Evolutionary conservation across 2,797 vertebrate genomes (phyloP).

Genomic region (Danio tinwini): DNA sequence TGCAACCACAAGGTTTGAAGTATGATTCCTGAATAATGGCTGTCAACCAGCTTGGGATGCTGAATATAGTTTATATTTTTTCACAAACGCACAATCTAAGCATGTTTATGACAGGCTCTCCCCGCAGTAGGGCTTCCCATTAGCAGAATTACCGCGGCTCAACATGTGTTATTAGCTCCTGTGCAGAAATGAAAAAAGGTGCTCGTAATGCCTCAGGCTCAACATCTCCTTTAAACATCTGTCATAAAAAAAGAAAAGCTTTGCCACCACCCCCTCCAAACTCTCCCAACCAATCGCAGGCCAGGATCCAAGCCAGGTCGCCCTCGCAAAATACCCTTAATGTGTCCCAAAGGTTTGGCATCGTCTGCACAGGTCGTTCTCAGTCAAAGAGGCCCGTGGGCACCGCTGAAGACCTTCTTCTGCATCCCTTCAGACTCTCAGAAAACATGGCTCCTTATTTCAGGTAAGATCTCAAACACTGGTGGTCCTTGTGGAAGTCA

Average conservation of each 20-base stretch:
- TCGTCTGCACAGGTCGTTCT: conserved; percentile 59
- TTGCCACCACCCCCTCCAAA: conserved; percentile 74
- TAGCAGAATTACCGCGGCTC: conserved; percentile 71
- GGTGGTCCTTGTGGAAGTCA: background rate
- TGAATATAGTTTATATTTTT: conserved; percentile 13
- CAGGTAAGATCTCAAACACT: conserved; percentile 69
- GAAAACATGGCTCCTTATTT: conserved; percentile 68
- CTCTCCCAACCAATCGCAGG: conserved; percentile 75
- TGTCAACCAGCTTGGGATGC: background rate
- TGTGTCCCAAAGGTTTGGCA: conserved; percentile 71
- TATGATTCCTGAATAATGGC: background rate
- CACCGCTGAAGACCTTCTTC: conserved; percentile 66
- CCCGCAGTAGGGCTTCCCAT: conserved; percentile 71
- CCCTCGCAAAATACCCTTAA: conserved; percentile 68
- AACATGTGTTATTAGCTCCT: conserved; percentile 76
- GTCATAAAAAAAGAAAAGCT: conserved; percentile 75
- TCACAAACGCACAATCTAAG: background rate
- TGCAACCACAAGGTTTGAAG: background rate
- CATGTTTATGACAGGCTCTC: conserved; percentile 49
- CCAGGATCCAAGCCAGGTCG: conserved; percentile 51
- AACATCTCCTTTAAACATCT: conserved; percentile 72
- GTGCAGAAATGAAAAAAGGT: conserved; percentile 57
- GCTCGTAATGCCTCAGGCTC: conserved; percentile 64
- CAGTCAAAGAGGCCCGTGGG: conserved; percentile 73
- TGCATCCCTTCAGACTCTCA: conserved; percentile 28